phyloP scores from a whole-genome alignment of 2,113 vertebrate species.

The Antechinus stuartii region DNA sequence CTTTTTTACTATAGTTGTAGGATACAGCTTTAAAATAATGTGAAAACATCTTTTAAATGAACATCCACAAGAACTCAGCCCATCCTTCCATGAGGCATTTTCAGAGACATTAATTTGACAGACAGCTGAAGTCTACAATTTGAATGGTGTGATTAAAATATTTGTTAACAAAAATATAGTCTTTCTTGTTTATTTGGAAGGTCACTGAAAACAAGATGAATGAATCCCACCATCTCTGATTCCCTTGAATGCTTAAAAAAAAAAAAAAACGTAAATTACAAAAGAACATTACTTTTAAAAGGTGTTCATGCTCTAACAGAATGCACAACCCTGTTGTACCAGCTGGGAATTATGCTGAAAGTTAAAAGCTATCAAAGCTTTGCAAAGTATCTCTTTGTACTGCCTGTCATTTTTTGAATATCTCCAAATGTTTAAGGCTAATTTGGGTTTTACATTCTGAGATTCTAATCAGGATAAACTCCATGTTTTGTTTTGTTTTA shows the following conservation, averaged over 20 bases:
- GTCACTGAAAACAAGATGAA: background rate
- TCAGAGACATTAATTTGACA: conserved; percentile 56
- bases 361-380: conserved; percentile 39
- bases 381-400: background rate
- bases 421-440: conserved; percentile 34
- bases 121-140: conserved; percentile 50
- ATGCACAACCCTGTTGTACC: conserved; percentile 1
- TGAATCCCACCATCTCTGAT: conserved; percentile 22
- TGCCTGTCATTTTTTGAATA: conserved; percentile 31
- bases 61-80: conserved; percentile 23
- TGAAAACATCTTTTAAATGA: conserved; percentile 12
- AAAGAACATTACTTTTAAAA: conserved; percentile 17
- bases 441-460: conserved; percentile 9
- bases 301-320: background rate
- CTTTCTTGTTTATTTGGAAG: conserved; percentile 23
- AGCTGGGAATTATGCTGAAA: conserved; percentile 42
- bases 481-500: background rate
- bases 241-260: conserved; percentile 40
- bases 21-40: background rate
- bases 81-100: conserved; percentile 40
- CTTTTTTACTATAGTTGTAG: background rate
- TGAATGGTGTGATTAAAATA: conserved; percentile 9
- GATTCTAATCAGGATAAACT: conserved; percentile 24
- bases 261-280: background rate
- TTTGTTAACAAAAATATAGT: fast-evolving